Base-by-base conservation (phyloP, 1,140 invertebrate species). In the Tetraneura akinire region DNA sequence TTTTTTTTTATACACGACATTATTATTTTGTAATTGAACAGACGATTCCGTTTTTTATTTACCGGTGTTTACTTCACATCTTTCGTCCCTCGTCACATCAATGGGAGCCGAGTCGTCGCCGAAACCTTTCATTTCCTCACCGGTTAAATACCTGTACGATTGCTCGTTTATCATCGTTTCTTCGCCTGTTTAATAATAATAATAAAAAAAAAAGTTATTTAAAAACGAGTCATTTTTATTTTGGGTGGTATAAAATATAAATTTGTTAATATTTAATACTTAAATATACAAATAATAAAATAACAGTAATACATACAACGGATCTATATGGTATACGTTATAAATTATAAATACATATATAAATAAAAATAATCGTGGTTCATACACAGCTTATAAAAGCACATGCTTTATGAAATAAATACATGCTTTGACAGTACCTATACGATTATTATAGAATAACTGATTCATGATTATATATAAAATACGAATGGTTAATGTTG, bases 81-180 rank as follows among this genome's bases (percentile, higher is more conserved):
- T 89, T 85, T 96, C 94, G 84, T 97, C 95, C 81, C 93, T 90
- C 1, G 94, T 96, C 13, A 96, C 94, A 84, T 97, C 95, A 82
- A 96, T 96, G 0, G 94, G 95, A 51, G 96, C 86, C 6, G 95
- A 96, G 87, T 97, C 95, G 84, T 97, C 95, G 62, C 95, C 93
- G 49, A 97, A 86, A 80, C 93, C 95, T 86, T 97, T 97, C 95
- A 97, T 96, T 85, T 97, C 92, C 86, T 97, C 96, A 47, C 93
- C 92, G 3, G 95, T 96, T 80, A 97, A 87, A 87, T 97, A 97
- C 80, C 94, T 89, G 85, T 96, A 97, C 1, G 94, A 94, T 84
- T 96, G 94, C 85, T 97, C 95, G 81, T 92, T 94, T 64, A 95
- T 88, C 84, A 95, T 90, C 74, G 92, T 93, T 84, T 97, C 95